Percentiles rank a stretch among this genome's conserved stretches.
phyloP scores from a whole-genome alignment of 2,797 vertebrate species.

The Enteromius afrohamiltoni region DNA sequence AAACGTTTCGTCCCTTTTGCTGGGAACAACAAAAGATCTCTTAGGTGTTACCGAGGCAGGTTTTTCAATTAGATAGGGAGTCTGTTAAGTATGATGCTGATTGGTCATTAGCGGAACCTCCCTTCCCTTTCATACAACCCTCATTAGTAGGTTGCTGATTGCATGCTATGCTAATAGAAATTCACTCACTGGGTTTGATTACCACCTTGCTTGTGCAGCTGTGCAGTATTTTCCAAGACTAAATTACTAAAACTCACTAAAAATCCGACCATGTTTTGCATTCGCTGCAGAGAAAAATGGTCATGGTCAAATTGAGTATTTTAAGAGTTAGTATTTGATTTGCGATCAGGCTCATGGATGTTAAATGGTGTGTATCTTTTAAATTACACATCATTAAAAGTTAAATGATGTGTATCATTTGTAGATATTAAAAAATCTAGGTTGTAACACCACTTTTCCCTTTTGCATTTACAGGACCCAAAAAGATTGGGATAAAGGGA shows the following conservation, averaged over 20 bases:
- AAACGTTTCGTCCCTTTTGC: slow-evolving; percentile 1
- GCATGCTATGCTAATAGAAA: slow-evolving; percentile 48
- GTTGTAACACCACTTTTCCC: background rate
- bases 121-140: slow-evolving; percentile 26
- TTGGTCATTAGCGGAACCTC: slow-evolving; percentile 15
- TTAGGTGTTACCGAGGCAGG: slow-evolving; percentile 17
- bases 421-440: background rate
- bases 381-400: background rate
- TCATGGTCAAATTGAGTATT: background rate
- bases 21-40: slow-evolving; percentile 5
- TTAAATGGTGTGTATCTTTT: background rate
- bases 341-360: background rate
- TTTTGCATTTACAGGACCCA: background rate
- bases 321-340: background rate
- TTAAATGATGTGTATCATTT: too few species aligned
- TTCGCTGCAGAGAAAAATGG: background rate
- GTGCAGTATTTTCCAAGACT: background rate
- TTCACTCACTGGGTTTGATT: slow-evolving; percentile 32
- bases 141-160: slow-evolving; percentile 56
- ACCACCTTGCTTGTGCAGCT: slow-evolving; percentile 19
- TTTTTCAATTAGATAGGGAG: slow-evolving; percentile 26
- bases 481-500: background rate
- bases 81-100: slow-evolving; percentile 22
- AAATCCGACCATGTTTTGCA: background rate
- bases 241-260: background rate